phyloP scores from a whole-genome alignment of 2,888 invertebrate genomes.

The Leptinotarsa rubiginosa region DNA sequence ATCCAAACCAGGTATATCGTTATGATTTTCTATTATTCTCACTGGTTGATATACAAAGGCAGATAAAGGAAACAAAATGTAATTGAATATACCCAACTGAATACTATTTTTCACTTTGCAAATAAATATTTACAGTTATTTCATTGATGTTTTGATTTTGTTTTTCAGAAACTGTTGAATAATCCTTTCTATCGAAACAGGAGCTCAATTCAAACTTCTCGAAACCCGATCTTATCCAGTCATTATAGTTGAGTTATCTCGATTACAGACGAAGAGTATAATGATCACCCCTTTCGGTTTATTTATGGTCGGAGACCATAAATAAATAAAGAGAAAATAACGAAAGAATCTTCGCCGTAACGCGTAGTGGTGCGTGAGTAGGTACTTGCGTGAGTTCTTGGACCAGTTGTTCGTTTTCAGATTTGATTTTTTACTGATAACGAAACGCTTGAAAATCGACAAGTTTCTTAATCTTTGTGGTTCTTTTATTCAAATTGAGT shows the following conservation, averaged over 20 bases:
- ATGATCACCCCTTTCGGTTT: neutral
- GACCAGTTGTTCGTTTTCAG: neutral
- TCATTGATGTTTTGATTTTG: neutral
- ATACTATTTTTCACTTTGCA: neutral
- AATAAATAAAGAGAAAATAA: too few species aligned
- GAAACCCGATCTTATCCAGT: neutral
- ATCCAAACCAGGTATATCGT: neutral
- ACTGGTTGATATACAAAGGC: too few species aligned
- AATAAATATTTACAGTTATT: neutral
- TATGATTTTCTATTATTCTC: neutral
- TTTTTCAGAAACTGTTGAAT: neutral
- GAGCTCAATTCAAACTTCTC: neutral
- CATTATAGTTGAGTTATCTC: slow-evolving; percentile 1
- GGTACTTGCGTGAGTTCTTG: neutral
- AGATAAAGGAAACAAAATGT: too few species aligned
- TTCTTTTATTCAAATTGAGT: too few species aligned
- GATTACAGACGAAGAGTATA: neutral
- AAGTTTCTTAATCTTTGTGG: too few species aligned
- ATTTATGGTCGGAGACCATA: neutral
- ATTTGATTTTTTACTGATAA: neutral
- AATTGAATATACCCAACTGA: too few species aligned
- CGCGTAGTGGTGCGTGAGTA: neutral
- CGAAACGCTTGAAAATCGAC: too few species aligned
- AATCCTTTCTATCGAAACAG: neutral
- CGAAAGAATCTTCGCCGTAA: neutral